Conservation (phyloP, 1,140 invertebrate species). For the Ridgeia piscesae region DNA sequence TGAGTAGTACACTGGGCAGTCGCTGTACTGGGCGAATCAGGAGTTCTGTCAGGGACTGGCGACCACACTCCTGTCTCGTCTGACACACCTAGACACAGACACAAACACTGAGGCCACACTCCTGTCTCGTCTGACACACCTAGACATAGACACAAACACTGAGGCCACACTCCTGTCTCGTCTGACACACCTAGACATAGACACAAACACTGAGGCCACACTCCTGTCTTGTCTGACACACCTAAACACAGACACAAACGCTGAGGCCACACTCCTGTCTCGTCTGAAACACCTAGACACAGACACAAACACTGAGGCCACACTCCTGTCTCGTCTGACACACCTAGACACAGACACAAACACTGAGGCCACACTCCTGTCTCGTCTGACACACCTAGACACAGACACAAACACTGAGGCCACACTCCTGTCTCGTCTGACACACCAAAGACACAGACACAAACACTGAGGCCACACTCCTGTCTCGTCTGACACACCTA, state of each 20-base stretch:
- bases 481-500: no score
- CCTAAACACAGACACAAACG: not conserved
- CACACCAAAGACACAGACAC: no score
- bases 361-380: not conserved
- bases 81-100: slow-evolving; percentile 27
- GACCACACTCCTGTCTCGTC: slow-evolving; percentile 81
- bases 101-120: not conserved
- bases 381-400: not conserved
- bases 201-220: not conserved
- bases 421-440: not conserved
- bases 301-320: slow-evolving; percentile 61
- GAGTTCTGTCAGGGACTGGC: slow-evolving; percentile 90
- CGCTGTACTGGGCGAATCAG: slow-evolving; percentile 95
- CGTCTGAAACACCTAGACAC: not conserved
- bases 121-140: not conserved
- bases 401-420: not conserved
- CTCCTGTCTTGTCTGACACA: not conserved
- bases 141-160: not conserved
- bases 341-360: slow-evolving; percentile 14
- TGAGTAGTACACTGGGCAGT: slow-evolving; percentile 89
- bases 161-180: not conserved
- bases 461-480: no score
- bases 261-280: no score
- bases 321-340: slow-evolving; percentile 73
- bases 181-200: not conserved